phyloP scores from a whole-genome alignment of 1,140 invertebrate genomes.

The Leucophenga varia region DNA sequence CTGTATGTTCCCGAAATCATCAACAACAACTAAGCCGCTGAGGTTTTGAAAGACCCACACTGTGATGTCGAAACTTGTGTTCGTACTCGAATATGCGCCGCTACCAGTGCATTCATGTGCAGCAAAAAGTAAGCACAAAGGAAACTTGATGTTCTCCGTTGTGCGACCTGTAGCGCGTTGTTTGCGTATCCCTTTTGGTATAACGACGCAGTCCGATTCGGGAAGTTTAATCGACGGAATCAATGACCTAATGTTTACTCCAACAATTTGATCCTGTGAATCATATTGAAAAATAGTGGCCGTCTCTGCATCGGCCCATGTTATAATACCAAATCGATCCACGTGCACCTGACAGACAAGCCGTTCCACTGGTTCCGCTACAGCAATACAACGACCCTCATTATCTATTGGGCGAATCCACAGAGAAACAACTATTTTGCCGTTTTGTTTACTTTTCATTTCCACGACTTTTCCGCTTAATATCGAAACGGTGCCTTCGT shows the following conservation, averaged over 20 bases:
- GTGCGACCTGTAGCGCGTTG: slow-evolving; percentile 66
- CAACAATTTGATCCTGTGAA: slow-evolving; percentile 56
- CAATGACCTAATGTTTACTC: slow-evolving; percentile 57
- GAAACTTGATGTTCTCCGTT: slow-evolving; percentile 64
- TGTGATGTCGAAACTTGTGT: slow-evolving; percentile 56
- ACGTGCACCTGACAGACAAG: slow-evolving; percentile 55
- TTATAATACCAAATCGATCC: slow-evolving; percentile 57
- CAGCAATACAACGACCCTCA: slow-evolving; percentile 64
- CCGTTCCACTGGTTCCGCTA: slow-evolving; percentile 65
- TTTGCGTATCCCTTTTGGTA: slow-evolving; percentile 59
- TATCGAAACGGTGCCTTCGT: slow-evolving; percentile 62
- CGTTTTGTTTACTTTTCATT: slow-evolving; percentile 60
- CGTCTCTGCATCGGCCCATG: slow-evolving; percentile 57
- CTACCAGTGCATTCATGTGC: slow-evolving; percentile 16
- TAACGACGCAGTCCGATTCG: slow-evolving; percentile 42
- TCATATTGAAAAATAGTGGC: slow-evolving; percentile 60
- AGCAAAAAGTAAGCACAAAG: slow-evolving; percentile 62
- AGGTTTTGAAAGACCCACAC: slow-evolving; percentile 67
- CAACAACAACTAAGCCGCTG: slow-evolving; percentile 68
- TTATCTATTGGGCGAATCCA: slow-evolving; percentile 64
- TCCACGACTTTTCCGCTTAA: slow-evolving; percentile 68
- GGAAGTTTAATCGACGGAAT: slow-evolving; percentile 61
- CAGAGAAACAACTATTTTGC: slow-evolving; percentile 62
- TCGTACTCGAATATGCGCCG: slow-evolving; percentile 44
- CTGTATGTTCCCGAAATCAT: slow-evolving; percentile 64